Percentiles rank a stretch among this genome's conserved stretches.
phyloP scores from a whole-genome alignment of 2,888 invertebrate genomes.

The Andrena praecox region DNA sequence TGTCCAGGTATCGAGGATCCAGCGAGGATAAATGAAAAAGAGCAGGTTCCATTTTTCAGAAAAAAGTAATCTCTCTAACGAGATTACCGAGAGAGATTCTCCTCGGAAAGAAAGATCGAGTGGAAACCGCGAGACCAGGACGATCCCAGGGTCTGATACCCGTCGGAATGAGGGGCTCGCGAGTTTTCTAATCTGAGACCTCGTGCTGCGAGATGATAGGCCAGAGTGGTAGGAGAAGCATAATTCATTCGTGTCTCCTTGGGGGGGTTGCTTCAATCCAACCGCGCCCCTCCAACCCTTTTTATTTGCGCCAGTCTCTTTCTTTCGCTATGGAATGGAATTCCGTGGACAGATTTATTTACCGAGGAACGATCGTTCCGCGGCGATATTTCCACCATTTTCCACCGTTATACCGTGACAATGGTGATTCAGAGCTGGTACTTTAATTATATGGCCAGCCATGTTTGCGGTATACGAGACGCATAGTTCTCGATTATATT shows the following conservation, averaged over 20 bases:
- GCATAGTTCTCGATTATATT: neutral
- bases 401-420: conserved; percentile 48
- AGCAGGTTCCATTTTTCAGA: neutral
- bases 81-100: neutral
- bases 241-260: conserved; percentile 59
- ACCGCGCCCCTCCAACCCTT: conserved; percentile 23
- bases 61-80: neutral
- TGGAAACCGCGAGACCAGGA: conserved; percentile 19
- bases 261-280: conserved; percentile 44
- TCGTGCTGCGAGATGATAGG: conserved; percentile 47
- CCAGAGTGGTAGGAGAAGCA: conserved; percentile 8
- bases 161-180: conserved; percentile 9
- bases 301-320: conserved; percentile 45
- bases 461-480: neutral
- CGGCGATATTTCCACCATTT: conserved; percentile 25
- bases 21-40: too few species aligned
- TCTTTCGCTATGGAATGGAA: conserved; percentile 13
- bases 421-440: conserved; percentile 31
- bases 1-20: too few species aligned
- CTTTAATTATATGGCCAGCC: conserved; percentile 22
- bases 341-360: conserved; percentile 52
- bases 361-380: conserved; percentile 24
- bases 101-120: neutral
- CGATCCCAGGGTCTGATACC: conserved; percentile 43
- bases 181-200: conserved; percentile 49